Base-by-base conservation (phyloP, 2,888 invertebrate genomes). In the Callimorpha dominula region DNA sequence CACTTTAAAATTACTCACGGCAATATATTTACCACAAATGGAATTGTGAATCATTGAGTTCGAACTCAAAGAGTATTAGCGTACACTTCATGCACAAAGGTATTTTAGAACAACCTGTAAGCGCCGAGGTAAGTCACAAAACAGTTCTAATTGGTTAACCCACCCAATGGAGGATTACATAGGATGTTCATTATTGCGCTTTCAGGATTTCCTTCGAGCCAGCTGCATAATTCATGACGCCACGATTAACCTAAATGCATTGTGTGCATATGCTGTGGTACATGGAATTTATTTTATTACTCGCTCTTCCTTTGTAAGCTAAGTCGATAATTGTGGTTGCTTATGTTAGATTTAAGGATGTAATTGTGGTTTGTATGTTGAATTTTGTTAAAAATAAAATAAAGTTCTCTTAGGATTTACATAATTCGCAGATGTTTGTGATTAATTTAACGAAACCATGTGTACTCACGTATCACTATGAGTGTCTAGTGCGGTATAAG, bases 181-280 rank as follows among this genome's bases (percentile, higher is more conserved):
- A 81, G 86, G 87, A 88, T 91, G 88, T 91, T 91, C 91, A 91
- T 93, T 92, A 91, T 90, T 91, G 90, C 89, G 90, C 91, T 91
- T 91, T 90, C 84, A 89, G 91, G 89, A 90, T 89, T 90, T 80
- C 88, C 88, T 89, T 85, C 80, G 82, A 87, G 87, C 88, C 88
- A 83, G 81, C 85, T 83, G 88, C 91, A 91, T 91, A 88, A 90
- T 90, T 90, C 88, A 91, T 86, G 76, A 82, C 82, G 84, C 84
- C 78, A 85, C 90, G 88, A 90, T 92, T 93, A 91, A 87, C 86
- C 83, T 81, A 81, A 81, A 86, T 91, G 87, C 88, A 89, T 84
- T 86, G 81, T 80, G 81, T 81, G 74, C 71, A 81, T 80, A 73
- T 65, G 75, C 63, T 49, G 15, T 8, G 11, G 62, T 60, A 62